phyloP scores from a whole-genome alignment of 2,113 vertebrate species.

The Pedetes capensis region DNA sequence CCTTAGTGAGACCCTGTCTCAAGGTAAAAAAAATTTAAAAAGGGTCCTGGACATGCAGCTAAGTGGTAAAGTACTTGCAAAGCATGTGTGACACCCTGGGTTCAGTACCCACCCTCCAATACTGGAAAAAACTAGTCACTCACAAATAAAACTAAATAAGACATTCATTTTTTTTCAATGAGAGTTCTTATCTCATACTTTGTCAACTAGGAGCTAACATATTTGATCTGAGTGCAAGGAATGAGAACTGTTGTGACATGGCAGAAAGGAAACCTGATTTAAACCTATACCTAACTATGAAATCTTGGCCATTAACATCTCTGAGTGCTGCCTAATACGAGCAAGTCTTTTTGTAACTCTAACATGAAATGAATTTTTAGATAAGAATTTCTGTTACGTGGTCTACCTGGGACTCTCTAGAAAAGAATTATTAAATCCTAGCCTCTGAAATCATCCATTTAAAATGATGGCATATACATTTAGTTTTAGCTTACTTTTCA shows the following conservation, averaged over 20 bases:
- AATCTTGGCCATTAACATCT: background rate
- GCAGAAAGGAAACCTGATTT: background rate
- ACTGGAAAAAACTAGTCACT: too few species aligned
- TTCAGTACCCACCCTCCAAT: too few species aligned
- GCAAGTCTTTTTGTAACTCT: background rate
- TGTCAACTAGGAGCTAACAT: background rate
- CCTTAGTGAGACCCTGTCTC: too few species aligned
- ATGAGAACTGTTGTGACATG: background rate
- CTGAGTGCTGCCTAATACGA: background rate
- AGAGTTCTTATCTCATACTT: background rate
- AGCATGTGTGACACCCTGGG: too few species aligned
- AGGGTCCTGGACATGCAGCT: too few species aligned
- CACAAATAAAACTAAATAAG: background rate
- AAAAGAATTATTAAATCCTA: background rate
- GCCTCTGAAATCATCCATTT: background rate
- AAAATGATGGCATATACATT: background rate
- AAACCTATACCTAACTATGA: background rate
- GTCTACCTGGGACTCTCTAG: background rate
- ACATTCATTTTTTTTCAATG: background rate
- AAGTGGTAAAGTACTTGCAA: too few species aligned
- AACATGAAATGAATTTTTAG: background rate
- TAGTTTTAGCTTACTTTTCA: background rate
- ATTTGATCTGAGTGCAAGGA: background rate
- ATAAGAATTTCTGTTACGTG: background rate
- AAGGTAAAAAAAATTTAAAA: too few species aligned